Conservation (phyloP, 2,113 vertebrate genomes). For the Paracanthobrama guichenoti region DNA sequence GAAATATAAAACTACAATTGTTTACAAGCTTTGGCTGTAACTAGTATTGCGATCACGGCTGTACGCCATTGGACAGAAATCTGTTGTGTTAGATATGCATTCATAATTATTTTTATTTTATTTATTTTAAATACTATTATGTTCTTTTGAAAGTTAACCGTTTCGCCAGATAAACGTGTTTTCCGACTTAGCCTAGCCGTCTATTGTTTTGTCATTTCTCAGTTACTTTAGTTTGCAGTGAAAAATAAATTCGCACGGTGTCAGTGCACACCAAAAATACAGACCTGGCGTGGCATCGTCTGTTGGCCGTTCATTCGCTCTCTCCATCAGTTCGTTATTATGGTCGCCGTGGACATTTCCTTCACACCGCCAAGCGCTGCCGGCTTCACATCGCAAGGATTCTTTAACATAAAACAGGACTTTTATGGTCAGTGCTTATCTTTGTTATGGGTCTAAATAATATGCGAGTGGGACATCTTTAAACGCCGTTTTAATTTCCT, state of each 20-base stretch:
- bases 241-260: conserved; percentile 43
- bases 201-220: background rate
- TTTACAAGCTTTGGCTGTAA: background rate
- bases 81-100: background rate
- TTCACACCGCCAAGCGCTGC: background rate
- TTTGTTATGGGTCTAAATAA: background rate
- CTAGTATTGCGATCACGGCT: background rate
- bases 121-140: background rate
- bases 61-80: background rate
- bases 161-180: background rate
- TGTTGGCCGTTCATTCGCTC: background rate
- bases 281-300: background rate
- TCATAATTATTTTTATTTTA: background rate
- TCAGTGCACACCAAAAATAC: conserved; percentile 52
- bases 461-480: background rate
- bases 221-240: conserved; percentile 31
- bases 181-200: background rate
- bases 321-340: background rate
- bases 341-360: background rate
- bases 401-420: background rate
- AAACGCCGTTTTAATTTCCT: conserved; percentile 48
- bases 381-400: background rate
- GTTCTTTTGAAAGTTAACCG: background rate
- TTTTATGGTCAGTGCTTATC: background rate
- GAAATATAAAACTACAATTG: background rate